Percentiles rank a stretch among this genome's conserved stretches.
phyloP scores from a whole-genome alignment of 2,888 invertebrate species.

The Clistopyga incitator region DNA sequence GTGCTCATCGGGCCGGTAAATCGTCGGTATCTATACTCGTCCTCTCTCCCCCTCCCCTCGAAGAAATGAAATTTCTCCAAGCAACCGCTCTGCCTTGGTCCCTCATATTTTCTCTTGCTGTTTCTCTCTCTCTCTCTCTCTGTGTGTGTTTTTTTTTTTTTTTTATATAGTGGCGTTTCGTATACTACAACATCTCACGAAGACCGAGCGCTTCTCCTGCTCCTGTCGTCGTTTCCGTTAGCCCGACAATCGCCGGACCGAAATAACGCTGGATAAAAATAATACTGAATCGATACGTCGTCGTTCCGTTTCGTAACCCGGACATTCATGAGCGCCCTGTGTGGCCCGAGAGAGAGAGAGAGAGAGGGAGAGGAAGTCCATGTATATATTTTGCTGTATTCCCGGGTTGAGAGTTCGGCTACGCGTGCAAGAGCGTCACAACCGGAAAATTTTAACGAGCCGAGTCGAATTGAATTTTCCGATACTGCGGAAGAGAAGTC shows the following conservation, averaged over 20 bases:
- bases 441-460: conserved; percentile 20
- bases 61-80: conserved; percentile 44
- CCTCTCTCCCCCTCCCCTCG: background rate
- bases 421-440: background rate
- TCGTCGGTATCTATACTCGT: conserved; percentile 22
- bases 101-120: background rate
- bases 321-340: conserved; percentile 32
- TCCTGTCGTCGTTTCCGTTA: conserved; percentile 11
- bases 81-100: background rate
- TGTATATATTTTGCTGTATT: background rate
- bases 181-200: background rate
- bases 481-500: background rate
- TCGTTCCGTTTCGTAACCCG: conserved; percentile 45
- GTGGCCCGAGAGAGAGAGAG: conserved; percentile 9
- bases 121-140: background rate
- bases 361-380: background rate
- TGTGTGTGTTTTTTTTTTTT: background rate
- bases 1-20: conserved; percentile 37
- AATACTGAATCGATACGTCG: conserved; percentile 46
- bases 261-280: conserved; percentile 49
- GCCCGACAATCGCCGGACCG: conserved; percentile 38
- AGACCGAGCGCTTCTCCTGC: background rate
- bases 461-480: conserved; percentile 13
- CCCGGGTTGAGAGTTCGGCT: conserved; percentile 5
- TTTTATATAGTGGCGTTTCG: background rate